Evolutionary conservation across 1,140 invertebrate species (phyloP).

Genomic region (Whitmania pigra): DNA sequence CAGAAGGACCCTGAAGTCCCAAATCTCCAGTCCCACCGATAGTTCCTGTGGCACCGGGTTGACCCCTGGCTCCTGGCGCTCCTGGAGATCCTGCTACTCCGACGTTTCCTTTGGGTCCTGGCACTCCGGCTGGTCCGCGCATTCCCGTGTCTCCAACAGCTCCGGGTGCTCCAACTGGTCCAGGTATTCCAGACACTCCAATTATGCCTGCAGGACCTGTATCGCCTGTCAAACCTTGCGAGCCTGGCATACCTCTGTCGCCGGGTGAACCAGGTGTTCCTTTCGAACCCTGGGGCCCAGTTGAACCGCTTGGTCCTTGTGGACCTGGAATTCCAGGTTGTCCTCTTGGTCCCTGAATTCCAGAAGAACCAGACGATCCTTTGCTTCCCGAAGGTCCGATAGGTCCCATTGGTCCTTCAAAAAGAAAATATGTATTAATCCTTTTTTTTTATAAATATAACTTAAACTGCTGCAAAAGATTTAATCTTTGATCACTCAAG

Average conservation of each 20-base stretch:
- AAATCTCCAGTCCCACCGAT: neutral
- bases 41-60: slow-evolving; percentile 8
- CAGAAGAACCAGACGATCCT: slow-evolving; percentile 7
- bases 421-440: neutral
- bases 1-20: slow-evolving; percentile 8
- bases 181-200: neutral
- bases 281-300: neutral
- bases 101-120: neutral
- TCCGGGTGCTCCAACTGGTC: neutral
- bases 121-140: neutral
- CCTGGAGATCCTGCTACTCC: slow-evolving; percentile 3
- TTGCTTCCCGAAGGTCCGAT: slow-evolving; percentile 3
- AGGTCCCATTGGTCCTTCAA: slow-evolving; percentile 4
- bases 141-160: neutral
- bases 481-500: neutral
- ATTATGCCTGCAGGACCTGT: neutral
- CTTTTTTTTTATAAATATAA: too few species aligned
- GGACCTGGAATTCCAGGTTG: slow-evolving; percentile 18
- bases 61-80: neutral
- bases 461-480: neutral
- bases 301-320: slow-evolving; percentile 4
- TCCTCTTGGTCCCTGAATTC: slow-evolving; percentile 17
- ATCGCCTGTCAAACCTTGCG: neutral
- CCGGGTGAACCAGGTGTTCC: neutral
- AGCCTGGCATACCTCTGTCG: neutral